phyloP scores from a whole-genome alignment of 2,797 vertebrate genomes.

The Hemibagrus guttatus region DNA sequence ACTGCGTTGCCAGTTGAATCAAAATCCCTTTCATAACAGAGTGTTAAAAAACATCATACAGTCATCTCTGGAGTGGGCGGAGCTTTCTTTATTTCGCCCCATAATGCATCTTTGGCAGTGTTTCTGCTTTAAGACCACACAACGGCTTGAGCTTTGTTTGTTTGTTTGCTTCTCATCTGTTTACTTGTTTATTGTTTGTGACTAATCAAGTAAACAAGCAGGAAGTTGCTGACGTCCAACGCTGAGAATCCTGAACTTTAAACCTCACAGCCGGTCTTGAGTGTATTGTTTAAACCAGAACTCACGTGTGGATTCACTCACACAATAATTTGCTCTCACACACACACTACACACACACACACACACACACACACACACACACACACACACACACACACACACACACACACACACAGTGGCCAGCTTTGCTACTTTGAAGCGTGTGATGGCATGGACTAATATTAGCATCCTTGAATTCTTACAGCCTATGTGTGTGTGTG shows the following conservation, averaged over 20 bases:
- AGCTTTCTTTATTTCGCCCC: not conserved
- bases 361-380: not conserved
- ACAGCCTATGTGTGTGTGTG: slow-evolving; percentile 3
- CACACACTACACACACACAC: not conserved
- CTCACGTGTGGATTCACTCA: slow-evolving; percentile 3
- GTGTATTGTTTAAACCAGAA: not conserved
- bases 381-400: slow-evolving; percentile 6
- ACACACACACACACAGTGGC: not conserved
- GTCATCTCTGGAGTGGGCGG: not conserved
- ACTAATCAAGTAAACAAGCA: slow-evolving; percentile 46
- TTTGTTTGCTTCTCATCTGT: slow-evolving; percentile 26
- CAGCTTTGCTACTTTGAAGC: not conserved
- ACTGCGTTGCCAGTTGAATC: not conserved
- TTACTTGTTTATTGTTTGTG: slow-evolving; percentile 37
- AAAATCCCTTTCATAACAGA: not conserved
- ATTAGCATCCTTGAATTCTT: not conserved
- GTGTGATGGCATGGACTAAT: slow-evolving; percentile 18
- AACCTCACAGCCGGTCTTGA: not conserved
- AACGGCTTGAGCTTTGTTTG: not conserved
- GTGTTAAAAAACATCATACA: too few species aligned
- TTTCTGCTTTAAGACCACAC: slow-evolving; percentile 13
- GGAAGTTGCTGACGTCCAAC: not conserved
- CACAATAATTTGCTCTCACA: not conserved
- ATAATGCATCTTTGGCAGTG: slow-evolving; percentile 24
- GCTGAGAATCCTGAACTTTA: not conserved